Base-by-base conservation (phyloP, 2,888 invertebrate species). In the Tipula confusa region DNA sequence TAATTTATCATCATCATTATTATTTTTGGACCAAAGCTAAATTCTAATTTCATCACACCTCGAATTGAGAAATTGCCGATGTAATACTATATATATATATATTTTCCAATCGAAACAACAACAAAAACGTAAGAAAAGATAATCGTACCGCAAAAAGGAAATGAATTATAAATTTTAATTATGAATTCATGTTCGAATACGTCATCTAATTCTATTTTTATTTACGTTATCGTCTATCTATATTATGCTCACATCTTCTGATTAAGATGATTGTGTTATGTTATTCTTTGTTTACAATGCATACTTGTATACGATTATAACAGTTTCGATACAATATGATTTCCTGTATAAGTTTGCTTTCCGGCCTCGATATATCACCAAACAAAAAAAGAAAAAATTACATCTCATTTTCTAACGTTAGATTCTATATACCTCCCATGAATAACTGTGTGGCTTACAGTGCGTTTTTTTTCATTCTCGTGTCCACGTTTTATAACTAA, bases 321-420 rank as follows among this genome's bases (percentile, higher is more conserved):
- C 64, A 64, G 64, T 64, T 64, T 64, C 24, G 7, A 64, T 64
- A 24, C 64, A 64, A 64, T 64, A 64, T 7, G 24, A 24, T 24
- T 64, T 64, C 64, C 64, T 18, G 64, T 64, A 43, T 43, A 64
- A 64, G 64, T 64, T 64, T 64, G 64, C 64, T 64, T 64, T 64
- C 64, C 64, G 64, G 64, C 64, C 24, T 64, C 64, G 64, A 2
- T 64, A 0, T 64, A 24, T 64, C 24, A 64, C 24, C 64, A 24
- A 64, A 64, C 6, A 0, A 24, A 9, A 11, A 64, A 18, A n/a
- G n/a, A n/a, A n/a, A n/a, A n/a, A n/a, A n/a, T n/a, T 33, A 33
- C 11, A 24, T 9, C 15, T 43, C 43, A 64, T 24, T 5, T 7
- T 33, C 9, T 24, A 64, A 64, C 64, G 64, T 64, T 64, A 64